Conservation (phyloP, 2,113 vertebrate genomes). For the Clupea harengus region DNA sequence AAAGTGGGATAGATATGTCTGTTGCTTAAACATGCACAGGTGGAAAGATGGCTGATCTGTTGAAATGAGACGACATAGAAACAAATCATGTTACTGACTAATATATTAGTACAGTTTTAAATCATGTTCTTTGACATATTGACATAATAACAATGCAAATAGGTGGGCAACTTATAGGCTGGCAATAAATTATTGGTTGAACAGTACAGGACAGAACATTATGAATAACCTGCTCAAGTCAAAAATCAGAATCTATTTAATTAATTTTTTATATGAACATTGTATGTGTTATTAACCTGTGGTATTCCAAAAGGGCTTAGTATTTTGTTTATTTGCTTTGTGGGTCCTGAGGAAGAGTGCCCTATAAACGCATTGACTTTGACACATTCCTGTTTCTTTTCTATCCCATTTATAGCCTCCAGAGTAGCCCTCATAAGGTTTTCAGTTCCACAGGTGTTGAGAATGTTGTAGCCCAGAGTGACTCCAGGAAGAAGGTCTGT, state of each 20-base stretch:
- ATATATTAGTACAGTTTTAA: no score
- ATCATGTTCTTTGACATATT: no score
- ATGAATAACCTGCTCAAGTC: no score
- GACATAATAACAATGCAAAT: no score
- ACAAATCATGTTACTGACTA: not conserved
- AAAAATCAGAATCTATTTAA: no score
- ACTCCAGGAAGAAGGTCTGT: conserved; percentile 52
- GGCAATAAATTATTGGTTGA: no score
- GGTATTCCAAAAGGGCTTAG: not conserved
- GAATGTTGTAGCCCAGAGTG: conserved; percentile 60
- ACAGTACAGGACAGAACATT: no score
- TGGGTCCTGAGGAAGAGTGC: not conserved
- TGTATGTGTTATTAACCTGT: not conserved
- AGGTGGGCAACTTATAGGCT: no score
- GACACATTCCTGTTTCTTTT: not conserved
- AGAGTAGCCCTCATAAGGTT: conserved; percentile 54
- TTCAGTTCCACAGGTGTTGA: conserved; percentile 53
- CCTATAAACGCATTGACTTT: not conserved
- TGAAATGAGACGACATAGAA: not conserved
- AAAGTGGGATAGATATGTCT: conserved; percentile 53
- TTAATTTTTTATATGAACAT: no score
- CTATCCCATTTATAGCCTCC: not conserved
- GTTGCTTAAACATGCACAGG: conserved; percentile 55
- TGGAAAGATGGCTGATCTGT: conserved; percentile 60
- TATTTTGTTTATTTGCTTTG: not conserved